Base-by-base conservation (phyloP, 2,113 vertebrate genomes). In the Oncorhynchus gorbuscha region DNA sequence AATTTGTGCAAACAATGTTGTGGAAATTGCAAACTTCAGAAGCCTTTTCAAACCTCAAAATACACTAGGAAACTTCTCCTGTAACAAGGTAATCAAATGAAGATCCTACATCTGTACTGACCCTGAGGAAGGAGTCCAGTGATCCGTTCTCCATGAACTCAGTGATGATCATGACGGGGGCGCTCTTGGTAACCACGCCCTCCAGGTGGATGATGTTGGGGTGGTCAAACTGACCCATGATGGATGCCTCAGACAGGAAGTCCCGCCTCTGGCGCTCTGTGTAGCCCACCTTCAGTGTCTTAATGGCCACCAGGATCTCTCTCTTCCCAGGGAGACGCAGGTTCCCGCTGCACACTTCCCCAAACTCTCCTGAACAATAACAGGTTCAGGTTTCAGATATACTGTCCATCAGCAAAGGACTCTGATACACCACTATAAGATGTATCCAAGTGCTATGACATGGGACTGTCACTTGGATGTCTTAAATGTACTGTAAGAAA, bases 91-190 rank as follows among this genome's bases (percentile, higher is more conserved):
- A 11, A 45, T 45, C 9, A 45, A 45, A 45, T 45, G 3, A 45
- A 45, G 39, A 45, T 45, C 9, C 39, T 45, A 11, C 9, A 45
- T 45, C 39, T 11, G 39, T 8, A 39, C 84, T 14, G 94, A 98
- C 97, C 95, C 97, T 87, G 22, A 99, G 94, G 92, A 99, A 99
- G 78, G 97, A 98, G 84, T 99, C 97, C 51, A 99, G 92, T 0
- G 97, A 98, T 30, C 97, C 97, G 0, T 99, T 99, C 90, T 99
- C 97, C 97, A 99, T 99, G 92, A 98, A 99, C 89, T 99, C 97
- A 0, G 97, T 99, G 77, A 99, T 93, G 87, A 99, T 99, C 96
- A 98, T 98, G 71, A 98, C 96, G 0, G 97, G 97, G 0, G 92
- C 94, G 88, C 96, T 99, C 89, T 97, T 99, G 83, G 97, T 99